Evolutionary conservation across 1,140 invertebrate genomes (phyloP), one percentile per base, ranked within the genome.

Genomic region (Micrasema minimum): DNA sequence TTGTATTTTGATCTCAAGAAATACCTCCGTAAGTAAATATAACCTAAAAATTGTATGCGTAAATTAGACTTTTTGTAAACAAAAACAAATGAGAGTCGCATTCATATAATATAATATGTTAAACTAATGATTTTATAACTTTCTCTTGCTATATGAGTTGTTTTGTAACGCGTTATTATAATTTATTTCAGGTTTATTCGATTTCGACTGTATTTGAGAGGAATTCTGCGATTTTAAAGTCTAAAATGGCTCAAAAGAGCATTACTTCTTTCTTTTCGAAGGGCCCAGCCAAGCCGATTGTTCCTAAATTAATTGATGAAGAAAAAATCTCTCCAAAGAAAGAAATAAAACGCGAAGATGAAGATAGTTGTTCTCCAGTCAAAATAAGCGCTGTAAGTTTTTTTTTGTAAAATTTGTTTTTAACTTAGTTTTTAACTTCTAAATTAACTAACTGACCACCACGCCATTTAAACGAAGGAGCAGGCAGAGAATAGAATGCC

Each of bases 241-340:
- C 18, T 14, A 64, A 12, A 37, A 80, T 79, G 78, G 71, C 76
- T 35, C 79, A 80, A 72, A 77, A 75, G 64, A 80, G 77, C 62
- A 81, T 81, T 18, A 80, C 72, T 31, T 81, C 79, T 45, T 78
- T 76, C 75, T 78, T 77, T 69, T 67, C 66, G 0, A 67, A 69
- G 68, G 41, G 50, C 22, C 48, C 55, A 35, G 26, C 31, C 45
- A 46, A 66, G 14, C 14, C 53, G 66, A 68, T 65, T 38, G 69
- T 69, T 20, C 62, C 72, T 67, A 67, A 37, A 18, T 31, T 22
- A 69, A 26, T 45, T n/a, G 35, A 57, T 22, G 37, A 74, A 35
- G 57, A 75, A 10, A 70, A 46, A 53, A 50, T 65, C 48, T 37
- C 50, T 16, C 43, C 46, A n/a, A 22, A 67, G 41, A 76, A 72